Base-by-base conservation (phyloP, 2,888 invertebrate species). In the Diaphora mendica region DNA sequence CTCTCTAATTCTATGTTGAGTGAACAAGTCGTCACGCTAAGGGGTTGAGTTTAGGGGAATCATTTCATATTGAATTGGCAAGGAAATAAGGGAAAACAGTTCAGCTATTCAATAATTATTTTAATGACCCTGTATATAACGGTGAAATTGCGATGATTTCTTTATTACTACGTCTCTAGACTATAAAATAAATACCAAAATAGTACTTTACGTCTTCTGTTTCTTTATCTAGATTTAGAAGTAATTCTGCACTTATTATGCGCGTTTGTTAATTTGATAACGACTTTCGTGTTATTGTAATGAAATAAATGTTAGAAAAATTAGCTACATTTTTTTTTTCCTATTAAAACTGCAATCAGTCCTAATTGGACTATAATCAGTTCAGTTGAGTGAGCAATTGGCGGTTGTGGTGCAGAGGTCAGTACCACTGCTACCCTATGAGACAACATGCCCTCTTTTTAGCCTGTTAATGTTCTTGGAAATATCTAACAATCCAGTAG, bases 1-100 rank as follows among this genome's bases (percentile, higher is more conserved):
- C 85, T 88, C 86, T 88, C 88, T 93, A 94, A 93, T 93, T 85
- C 86, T 89, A 92, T 91, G 92, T 89, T 91, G 87, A 88, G 85
- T 87, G 86, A 79, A 80, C 84, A 76, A 80, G 81, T 77, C 88
- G 92, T 92, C 94, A 94, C 94, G 94, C 93, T 82, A 92, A 72
- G 80, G 83, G 82, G 86, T 76, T 77, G 82, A 26, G 62, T 30
- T 30, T 8, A 84, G 82, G 84, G 77, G 81, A 87, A 86, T 91
- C 89, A 90, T 90, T 88, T 80, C 77, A 86, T 82, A 84, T 85
- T 82, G 82, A 82, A 88, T 84, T 85, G 78, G 81, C 70, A 79
- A 85, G 86, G 86, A 89, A 89, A 89, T 91, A 84, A 87, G 88
- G 80, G 81, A 84, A 85, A 85, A 79, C 83, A 59, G 73, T 73